Percentiles rank a stretch among this genome's conserved stretches.
phyloP scores from a whole-genome alignment of 1,140 invertebrate genomes.

The Cotesia chilonis region DNA sequence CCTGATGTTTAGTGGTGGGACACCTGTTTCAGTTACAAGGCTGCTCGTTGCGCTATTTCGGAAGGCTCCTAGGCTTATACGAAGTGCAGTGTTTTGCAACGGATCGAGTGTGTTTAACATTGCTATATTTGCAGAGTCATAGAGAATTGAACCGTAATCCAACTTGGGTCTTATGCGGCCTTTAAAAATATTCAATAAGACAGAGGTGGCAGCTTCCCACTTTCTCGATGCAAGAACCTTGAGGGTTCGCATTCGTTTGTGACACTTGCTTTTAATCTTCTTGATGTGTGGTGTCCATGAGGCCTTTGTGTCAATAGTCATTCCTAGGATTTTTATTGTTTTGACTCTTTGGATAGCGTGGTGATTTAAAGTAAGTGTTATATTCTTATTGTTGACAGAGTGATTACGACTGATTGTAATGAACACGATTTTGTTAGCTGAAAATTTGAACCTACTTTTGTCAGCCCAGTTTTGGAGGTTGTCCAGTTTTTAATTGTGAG shows the following conservation, averaged over 20 bases:
- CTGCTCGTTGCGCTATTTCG: conserved; percentile 1
- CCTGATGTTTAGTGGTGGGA: background rate
- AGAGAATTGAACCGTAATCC: conserved; percentile 19
- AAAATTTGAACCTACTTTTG: background rate
- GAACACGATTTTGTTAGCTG: background rate
- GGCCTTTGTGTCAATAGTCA: background rate
- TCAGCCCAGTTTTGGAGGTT: background rate
- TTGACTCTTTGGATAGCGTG: background rate
- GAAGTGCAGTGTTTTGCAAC: conserved; percentile 1
- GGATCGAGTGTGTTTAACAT: conserved; percentile 3
- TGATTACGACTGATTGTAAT: background rate
- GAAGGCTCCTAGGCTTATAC: conserved; percentile 26
- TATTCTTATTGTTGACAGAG: background rate
- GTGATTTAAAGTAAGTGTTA: background rate
- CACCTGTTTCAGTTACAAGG: background rate
- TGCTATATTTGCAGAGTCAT: conserved; percentile 4
- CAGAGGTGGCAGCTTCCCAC: conserved; percentile 9
- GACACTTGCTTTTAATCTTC: conserved; percentile 6
- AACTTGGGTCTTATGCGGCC: conserved; percentile 22
- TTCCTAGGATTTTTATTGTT: conserved; percentile 14
- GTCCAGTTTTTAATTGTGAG: background rate
- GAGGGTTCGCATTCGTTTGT: conserved; percentile 1
- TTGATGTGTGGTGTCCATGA: conserved; percentile 10
- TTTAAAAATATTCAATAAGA: conserved; percentile 11
- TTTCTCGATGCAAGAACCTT: conserved; percentile 21